Evolutionary conservation across 1,140 invertebrate species (phyloP).

Genomic region (Mesaphorura yosii): DNA sequence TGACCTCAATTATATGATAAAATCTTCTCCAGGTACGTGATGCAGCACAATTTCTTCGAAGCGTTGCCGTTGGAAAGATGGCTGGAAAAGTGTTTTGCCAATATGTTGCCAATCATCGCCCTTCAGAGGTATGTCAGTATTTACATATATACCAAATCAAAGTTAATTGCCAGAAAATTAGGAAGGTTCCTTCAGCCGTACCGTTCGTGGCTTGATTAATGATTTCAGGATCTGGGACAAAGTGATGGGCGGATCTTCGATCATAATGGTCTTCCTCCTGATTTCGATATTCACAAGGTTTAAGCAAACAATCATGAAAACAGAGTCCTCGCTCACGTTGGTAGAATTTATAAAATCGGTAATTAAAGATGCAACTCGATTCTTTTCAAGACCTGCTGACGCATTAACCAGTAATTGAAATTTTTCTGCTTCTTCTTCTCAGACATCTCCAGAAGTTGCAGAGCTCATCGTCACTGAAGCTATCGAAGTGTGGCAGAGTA

Average conservation of each 20-base stretch:
- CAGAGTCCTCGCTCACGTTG: not conserved
- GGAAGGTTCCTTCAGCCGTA: too few relatives aligned
- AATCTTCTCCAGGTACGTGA: conserved; percentile 21
- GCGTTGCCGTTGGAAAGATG: conserved; percentile 53
- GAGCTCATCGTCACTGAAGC: conserved; percentile 1
- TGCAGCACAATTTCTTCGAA: conserved; percentile 17
- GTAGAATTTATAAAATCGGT: conserved; percentile 1
- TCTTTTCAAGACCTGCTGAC: not conserved
- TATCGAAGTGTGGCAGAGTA: not conserved
- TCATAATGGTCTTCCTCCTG: conserved; percentile 65
- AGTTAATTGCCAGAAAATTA: too few relatives aligned
- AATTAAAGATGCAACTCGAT: not conserved
- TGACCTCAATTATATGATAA: too few relatives aligned
- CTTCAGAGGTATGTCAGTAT: conserved; percentile 52
- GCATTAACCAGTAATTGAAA: not conserved
- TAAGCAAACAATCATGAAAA: not conserved
- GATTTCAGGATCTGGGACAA: conserved; percentile 73
- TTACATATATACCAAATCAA: too few relatives aligned
- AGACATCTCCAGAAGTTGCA: not conserved
- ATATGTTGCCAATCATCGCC: conserved; percentile 59
- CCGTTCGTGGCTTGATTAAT: too few relatives aligned
- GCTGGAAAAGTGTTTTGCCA: conserved; percentile 69
- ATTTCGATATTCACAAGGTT: conserved; percentile 34
- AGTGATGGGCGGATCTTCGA: conserved; percentile 66
- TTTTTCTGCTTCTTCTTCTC: not conserved